phyloP scores from a whole-genome alignment of 2,797 vertebrate species.

The Catostomus latipinnis region DNA sequence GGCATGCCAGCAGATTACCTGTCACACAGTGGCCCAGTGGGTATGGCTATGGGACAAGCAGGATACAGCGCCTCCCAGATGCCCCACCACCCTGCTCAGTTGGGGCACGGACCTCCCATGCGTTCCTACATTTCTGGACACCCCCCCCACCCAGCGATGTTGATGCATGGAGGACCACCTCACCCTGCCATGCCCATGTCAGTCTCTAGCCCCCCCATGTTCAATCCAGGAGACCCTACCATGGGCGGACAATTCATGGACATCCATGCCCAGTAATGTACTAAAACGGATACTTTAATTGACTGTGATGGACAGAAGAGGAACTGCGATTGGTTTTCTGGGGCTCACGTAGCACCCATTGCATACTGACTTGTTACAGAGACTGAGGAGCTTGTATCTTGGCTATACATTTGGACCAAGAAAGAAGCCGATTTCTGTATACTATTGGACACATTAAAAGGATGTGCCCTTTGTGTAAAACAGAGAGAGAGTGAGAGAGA shows the following conservation, averaged over 20 bases:
- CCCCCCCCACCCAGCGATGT: conserved; percentile 87
- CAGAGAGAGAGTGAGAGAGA: too few species aligned
- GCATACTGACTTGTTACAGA: conserved; percentile 84
- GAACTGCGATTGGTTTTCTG: conserved; percentile 69
- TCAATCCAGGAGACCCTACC: conserved; percentile 83
- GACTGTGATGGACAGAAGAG: conserved; percentile 69
- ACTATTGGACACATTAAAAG: conserved; percentile 88
- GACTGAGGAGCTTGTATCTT: conserved; percentile 86
- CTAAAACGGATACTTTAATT: conserved; percentile 76
- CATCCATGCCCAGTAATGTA: conserved; percentile 88
- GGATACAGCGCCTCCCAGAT: conserved; percentile 84
- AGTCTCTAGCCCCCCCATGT: conserved; percentile 85
- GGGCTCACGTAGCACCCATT: conserved; percentile 80
- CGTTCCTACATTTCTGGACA: conserved; percentile 90
- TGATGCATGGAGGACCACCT: conserved; percentile 89
- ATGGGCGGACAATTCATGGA: conserved; percentile 89
- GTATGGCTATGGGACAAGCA: conserved; percentile 87
- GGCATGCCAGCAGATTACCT: conserved; percentile 90
- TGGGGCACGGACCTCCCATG: conserved; percentile 86
- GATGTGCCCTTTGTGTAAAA: conserved; percentile 81
- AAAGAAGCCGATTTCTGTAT: conserved; percentile 85
- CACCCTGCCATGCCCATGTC: conserved; percentile 89
- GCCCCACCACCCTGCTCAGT: conserved; percentile 86
- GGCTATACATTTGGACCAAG: conserved; percentile 86
- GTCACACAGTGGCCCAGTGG: conserved; percentile 89